Evolutionary conservation across 2,113 vertebrate genomes (phyloP).

Genomic region (Lanius collurio): DNA sequence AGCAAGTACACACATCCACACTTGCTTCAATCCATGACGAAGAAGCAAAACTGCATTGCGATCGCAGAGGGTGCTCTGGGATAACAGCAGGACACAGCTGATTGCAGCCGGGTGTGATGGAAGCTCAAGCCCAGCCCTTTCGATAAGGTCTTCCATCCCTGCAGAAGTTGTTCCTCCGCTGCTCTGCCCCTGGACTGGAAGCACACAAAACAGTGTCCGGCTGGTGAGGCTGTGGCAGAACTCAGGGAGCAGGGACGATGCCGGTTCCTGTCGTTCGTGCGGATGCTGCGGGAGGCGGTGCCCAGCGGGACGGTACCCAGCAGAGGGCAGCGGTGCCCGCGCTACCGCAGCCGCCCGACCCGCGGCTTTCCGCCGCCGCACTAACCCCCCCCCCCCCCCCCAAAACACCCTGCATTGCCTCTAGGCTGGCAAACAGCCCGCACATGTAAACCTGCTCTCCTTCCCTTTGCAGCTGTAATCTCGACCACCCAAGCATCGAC

Average conservation of each 20-base stretch:
- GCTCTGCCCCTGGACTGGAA: background rate
- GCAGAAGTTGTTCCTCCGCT: background rate
- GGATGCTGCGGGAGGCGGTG: background rate
- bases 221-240: background rate
- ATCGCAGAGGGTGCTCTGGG: background rate
- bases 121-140: background rate
- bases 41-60: background rate
- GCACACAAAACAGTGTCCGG: fast-evolving
- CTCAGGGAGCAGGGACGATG: background rate
- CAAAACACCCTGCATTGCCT: background rate
- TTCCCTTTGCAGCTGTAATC: background rate
- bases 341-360: background rate
- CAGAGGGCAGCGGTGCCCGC: background rate
- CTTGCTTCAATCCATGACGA: background rate
- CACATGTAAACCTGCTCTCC: background rate
- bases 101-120: background rate
- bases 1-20: fast-evolving
- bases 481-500: background rate
- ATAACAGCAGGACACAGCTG: background rate
- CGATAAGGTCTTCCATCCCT: background rate
- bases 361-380: background rate
- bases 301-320: background rate
- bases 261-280: background rate
- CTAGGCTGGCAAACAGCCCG: background rate
- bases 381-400: too few species aligned